These are phyloP conservation scores for Lamproptera curius DNA, from an alignment of 2,888 invertebrate genomes.

Conservation along the genomic window DNA sequence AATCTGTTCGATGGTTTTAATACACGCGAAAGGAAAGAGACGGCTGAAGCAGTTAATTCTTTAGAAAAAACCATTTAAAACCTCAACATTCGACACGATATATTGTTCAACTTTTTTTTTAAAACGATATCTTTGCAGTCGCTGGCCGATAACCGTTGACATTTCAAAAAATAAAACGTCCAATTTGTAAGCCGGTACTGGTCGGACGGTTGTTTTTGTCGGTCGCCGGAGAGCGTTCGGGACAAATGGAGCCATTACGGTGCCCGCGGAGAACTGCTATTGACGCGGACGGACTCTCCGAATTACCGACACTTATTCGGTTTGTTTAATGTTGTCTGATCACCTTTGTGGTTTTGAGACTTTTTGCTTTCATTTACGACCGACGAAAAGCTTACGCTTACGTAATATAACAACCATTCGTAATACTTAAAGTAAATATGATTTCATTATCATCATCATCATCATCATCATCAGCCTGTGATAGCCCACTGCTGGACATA, in stretches of 20 bases:
- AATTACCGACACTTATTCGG: neutral
- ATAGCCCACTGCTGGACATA: too few relatives aligned
- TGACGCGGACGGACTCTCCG: neutral
- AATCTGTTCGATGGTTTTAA: too few relatives aligned
- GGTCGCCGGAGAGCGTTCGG: neutral
- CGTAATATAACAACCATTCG: too few relatives aligned
- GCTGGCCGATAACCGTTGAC: neutral
- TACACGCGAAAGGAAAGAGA: too few relatives aligned
- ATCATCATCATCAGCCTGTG: too few relatives aligned
- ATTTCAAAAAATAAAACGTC: neutral
- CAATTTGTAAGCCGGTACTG: neutral
- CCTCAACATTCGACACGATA: too few relatives aligned
- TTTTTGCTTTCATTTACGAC: neutral
- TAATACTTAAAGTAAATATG: too few relatives aligned
- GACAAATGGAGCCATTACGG: conserved; percentile 1
- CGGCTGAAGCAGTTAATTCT: too few relatives aligned
- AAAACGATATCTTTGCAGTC: too few relatives aligned
- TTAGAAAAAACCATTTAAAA: too few relatives aligned
- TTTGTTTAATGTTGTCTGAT: neutral
- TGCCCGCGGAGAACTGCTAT: neutral
- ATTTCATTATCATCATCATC: too few relatives aligned
- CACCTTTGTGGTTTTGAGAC: neutral
- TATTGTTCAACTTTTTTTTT: too few relatives aligned
- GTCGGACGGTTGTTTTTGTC: neutral
- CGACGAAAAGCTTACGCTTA: neutral